Evolutionary conservation across 2,797 vertebrate genomes (phyloP), one percentile per base, ranked within the genome.

Genomic region (Squalus acanthias): DNA sequence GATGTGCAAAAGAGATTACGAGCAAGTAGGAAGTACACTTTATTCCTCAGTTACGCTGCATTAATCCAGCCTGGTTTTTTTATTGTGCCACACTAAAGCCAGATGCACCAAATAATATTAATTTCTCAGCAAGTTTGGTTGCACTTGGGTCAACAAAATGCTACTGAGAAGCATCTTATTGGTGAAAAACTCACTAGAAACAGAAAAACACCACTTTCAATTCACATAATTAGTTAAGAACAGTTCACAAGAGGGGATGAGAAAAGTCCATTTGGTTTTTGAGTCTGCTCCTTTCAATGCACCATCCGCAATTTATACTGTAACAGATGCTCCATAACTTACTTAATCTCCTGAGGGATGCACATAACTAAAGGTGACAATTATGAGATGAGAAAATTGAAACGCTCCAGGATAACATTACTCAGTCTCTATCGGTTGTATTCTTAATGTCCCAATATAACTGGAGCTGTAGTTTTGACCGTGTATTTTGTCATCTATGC

Each of bases 291-390:
- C 87, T 39, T 20, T 39, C 33, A 39, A 20, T n/a, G 15, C 60
- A 22, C 60, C 5, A 65, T 92, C 60, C 33, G 20, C 60, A 67
- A n/a, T 29, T 29, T 53, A 57, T 92, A 65, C 89, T n/a, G 12
- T 65, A 39, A 67, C 89, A 67, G 15, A 63, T 92, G 89, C 33
- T 92, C 63, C 33, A 92, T 92, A 67, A 92, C 63, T 92, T 65
- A 39, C 2, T 13, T 92, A n/a, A 67, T 39, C 13, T 92, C 89
- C 63, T 92, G 89, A 92, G 89, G 89, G 89, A 22, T 39, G 17
- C 33, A 65, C 89, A 39, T 92, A 92, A 92, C 60, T 92, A 92
- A 92, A 92, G 89, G 89, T 92, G 89, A 67, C 89, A 92, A 92
- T 92, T 92, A 92, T 67, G 33, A 67, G 60, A n/a, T 22, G 60